Conservation (phyloP, 1,140 invertebrate genomes). For the Macrocentrus cingulum region DNA sequence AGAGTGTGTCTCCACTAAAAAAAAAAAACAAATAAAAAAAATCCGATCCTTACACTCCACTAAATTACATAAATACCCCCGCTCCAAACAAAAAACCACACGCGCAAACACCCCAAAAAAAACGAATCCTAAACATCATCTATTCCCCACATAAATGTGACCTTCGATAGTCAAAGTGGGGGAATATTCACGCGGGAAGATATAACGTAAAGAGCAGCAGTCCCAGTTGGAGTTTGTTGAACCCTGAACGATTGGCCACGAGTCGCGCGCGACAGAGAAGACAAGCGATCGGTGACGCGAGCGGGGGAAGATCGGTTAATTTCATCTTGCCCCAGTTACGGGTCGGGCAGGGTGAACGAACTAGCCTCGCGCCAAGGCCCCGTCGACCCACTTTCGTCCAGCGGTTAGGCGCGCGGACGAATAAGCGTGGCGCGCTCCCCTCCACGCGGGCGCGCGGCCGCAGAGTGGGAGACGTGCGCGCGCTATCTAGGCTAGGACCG, state of each 20-base stretch:
- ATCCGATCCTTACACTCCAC: no score
- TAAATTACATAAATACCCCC: no score
- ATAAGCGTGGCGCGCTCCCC: slow-evolving; percentile 17
- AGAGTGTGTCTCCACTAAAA: no score
- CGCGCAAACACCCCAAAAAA: no score
- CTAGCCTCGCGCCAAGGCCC: slow-evolving; percentile 60
- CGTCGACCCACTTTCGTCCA: slow-evolving; percentile 58
- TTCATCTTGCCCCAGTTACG: slow-evolving; percentile 62
- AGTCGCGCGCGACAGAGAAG: slow-evolving; percentile 12
- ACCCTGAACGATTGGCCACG: slow-evolving; percentile 45
- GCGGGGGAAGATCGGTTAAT: slow-evolving; percentile 52
- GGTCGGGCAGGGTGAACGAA: slow-evolving; percentile 59
- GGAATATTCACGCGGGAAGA: slow-evolving; percentile 33
- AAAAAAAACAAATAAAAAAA: no score
- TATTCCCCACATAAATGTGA: no score
- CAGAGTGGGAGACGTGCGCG: neutral
- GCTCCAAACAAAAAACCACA: no score
- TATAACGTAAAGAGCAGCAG: slow-evolving; percentile 30
- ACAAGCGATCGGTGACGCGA: slow-evolving; percentile 22
- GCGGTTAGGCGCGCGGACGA: slow-evolving; percentile 27
- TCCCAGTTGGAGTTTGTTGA: slow-evolving; percentile 59
- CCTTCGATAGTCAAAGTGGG: slow-evolving; percentile 42
- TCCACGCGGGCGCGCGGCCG: neutral
- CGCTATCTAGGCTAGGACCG: slow-evolving; percentile 28
- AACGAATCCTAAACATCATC: no score